Conservation (phyloP, 2,797 vertebrate genomes). For the Mallotus villosus region DNA sequence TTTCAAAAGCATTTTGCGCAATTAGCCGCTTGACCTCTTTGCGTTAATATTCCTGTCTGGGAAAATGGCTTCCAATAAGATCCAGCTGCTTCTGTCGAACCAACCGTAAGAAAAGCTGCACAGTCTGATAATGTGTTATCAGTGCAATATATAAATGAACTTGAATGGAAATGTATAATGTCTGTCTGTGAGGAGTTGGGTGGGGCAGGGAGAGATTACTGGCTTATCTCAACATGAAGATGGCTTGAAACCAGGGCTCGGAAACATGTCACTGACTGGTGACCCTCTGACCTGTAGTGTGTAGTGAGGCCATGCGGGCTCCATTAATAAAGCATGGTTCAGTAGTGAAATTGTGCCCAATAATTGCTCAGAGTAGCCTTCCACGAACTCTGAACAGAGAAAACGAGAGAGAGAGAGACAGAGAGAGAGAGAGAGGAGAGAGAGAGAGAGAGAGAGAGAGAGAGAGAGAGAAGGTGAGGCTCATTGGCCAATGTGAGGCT, state of each 20-base stretch:
- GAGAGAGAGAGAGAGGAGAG: neutral
- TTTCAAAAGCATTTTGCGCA: constrained; percentile 40
- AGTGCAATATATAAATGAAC: no score
- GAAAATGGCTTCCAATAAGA: constrained; percentile 17
- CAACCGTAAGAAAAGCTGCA: neutral
- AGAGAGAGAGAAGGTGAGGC: neutral
- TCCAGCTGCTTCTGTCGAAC: neutral
- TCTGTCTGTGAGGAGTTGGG: no score
- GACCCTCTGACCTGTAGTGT: no score
- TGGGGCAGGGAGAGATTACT: neutral
- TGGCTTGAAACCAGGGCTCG: neutral
- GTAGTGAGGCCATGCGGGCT: no score
- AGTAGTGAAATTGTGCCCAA: no score
- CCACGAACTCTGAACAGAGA: no score
- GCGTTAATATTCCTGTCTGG: neutral
- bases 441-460: neutral
- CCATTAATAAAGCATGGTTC: no score
- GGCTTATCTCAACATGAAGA: neutral
- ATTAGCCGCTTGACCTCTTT: constrained; percentile 42
- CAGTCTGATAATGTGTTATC: no score
- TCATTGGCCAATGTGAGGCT: neutral
- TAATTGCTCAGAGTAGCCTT: no score
- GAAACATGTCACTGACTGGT: neutral
- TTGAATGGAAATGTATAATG: no score
- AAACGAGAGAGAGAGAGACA: no score